Percentiles rank a stretch among this genome's conserved stretches.
These are phyloP conservation scores for Dromaius novaehollandiae DNA, from an alignment of 2,113 vertebrate species.

Conservation along the genomic window DNA sequence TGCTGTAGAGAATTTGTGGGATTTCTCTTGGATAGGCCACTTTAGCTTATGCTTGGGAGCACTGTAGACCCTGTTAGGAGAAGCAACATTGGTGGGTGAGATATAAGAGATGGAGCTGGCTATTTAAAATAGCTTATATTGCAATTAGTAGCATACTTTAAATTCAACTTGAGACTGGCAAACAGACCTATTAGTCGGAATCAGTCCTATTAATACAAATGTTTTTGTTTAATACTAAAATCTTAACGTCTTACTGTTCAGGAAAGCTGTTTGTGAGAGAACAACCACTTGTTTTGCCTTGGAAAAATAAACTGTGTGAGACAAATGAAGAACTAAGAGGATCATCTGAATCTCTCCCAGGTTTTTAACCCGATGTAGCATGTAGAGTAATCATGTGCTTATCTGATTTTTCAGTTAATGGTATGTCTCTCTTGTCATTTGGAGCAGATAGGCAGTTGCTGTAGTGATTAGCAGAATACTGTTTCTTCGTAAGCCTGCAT, in stretches of 20 bases:
- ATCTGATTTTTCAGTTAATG: not conserved
- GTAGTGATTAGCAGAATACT: not conserved
- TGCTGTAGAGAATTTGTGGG: not conserved
- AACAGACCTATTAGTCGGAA: not conserved
- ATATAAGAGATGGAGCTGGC: not conserved
- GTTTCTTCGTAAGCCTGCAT: not conserved
- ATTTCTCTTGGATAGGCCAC: not conserved
- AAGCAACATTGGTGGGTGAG: not conserved
- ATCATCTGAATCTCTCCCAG: not conserved
- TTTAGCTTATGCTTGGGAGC: not conserved
- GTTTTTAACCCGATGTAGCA: not conserved
- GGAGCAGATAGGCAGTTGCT: not conserved
- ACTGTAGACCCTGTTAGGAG: not conserved
- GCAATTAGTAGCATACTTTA: not conserved
- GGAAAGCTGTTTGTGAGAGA: not conserved
- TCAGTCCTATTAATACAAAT: not conserved
- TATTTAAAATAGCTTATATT: not conserved
- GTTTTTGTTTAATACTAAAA: not conserved
- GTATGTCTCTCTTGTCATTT: not conserved
- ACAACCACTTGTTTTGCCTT: not conserved
- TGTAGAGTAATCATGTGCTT: not conserved
- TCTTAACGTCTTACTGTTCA: not conserved
- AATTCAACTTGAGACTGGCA: not conserved
- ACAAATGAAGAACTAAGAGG: not conserved
- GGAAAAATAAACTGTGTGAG: not conserved